A percentile compares a stretch with the other conserved stretches of the same genome.
Evolutionary conservation across 2,888 invertebrate genomes (phyloP).

Genomic region (Homarus gammarus): DNA sequence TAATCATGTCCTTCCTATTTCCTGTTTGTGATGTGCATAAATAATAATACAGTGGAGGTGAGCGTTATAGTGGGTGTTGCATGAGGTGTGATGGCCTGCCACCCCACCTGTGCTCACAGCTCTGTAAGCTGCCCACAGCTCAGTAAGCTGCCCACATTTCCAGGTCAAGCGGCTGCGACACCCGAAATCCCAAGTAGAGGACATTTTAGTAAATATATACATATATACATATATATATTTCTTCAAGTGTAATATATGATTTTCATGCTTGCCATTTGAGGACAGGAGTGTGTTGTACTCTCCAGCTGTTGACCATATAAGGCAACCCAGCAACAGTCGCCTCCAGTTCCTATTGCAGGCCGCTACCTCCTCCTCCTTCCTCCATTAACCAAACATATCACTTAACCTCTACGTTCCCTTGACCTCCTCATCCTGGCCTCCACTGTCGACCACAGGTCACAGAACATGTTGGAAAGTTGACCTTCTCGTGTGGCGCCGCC

Average conservation of each 20-base stretch:
- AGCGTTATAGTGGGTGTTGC: not conserved
- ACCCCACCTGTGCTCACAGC: not conserved
- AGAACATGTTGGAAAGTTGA: not conserved
- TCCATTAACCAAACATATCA: not conserved
- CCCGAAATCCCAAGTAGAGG: not conserved
- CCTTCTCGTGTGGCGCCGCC: not conserved
- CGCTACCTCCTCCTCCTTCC: not conserved
- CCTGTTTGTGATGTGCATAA: not conserved
- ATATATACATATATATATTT: constrained; percentile 5
- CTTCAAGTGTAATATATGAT: not conserved
- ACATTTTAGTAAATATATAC: not conserved
- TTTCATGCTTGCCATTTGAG: not conserved
- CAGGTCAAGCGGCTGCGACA: not conserved
- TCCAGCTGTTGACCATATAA: not conserved
- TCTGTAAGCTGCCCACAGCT: not conserved
- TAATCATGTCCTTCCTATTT: not conserved
- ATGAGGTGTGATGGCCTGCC: not conserved
- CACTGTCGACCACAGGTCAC: not conserved
- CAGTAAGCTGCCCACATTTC: not conserved
- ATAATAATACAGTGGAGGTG: not conserved
- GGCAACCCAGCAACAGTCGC: not conserved
- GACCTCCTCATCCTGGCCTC: not conserved
- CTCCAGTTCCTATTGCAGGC: constrained; percentile 3
- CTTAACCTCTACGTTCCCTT: not conserved
- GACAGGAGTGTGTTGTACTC: not conserved